phyloP scores from a whole-genome alignment of 1,140 invertebrate species.

The Lasioglossum albipes region DNA sequence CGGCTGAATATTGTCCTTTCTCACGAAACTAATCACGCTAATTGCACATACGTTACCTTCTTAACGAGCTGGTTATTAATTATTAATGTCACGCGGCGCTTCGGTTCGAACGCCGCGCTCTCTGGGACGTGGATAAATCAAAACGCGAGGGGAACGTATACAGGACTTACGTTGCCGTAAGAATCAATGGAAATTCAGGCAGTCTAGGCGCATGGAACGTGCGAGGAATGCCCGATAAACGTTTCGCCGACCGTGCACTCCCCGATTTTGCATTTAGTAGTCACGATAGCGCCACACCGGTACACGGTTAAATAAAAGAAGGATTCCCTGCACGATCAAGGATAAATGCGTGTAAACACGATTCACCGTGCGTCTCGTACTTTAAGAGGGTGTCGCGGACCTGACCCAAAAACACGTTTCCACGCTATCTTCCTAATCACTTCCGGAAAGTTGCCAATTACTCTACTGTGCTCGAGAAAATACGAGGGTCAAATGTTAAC shows the following conservation, averaged over 20 bases:
- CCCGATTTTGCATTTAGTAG: constrained; percentile 32
- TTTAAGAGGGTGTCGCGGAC: neutral
- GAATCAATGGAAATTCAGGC: constrained; percentile 39
- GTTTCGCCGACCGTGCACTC: neutral
- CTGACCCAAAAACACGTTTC: neutral
- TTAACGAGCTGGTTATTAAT: constrained; percentile 11
- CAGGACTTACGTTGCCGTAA: constrained; percentile 5
- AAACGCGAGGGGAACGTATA: neutral
- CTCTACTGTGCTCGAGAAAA: too few species aligned
- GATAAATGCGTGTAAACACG: constrained; percentile 31
- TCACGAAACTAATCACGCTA: neutral
- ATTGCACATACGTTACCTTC: neutral
- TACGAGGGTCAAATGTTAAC: too few species aligned
- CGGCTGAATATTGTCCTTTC: constrained; percentile 4
- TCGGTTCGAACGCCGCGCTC: constrained; percentile 3
- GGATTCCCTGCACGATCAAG: neutral
- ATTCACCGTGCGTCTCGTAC: neutral
- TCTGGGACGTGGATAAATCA: constrained; percentile 11
- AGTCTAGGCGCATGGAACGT: constrained; percentile 20
- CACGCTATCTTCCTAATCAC: too few species aligned
- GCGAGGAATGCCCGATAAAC: constrained; percentile 33
- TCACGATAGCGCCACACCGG: constrained; percentile 8
- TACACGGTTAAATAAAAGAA: constrained; percentile 30
- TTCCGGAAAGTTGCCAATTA: too few species aligned
- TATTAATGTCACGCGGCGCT: constrained; percentile 28